Evolutionary conservation across 2,113 vertebrate species (phyloP).

Genomic region (Halcyon senegalensis): DNA sequence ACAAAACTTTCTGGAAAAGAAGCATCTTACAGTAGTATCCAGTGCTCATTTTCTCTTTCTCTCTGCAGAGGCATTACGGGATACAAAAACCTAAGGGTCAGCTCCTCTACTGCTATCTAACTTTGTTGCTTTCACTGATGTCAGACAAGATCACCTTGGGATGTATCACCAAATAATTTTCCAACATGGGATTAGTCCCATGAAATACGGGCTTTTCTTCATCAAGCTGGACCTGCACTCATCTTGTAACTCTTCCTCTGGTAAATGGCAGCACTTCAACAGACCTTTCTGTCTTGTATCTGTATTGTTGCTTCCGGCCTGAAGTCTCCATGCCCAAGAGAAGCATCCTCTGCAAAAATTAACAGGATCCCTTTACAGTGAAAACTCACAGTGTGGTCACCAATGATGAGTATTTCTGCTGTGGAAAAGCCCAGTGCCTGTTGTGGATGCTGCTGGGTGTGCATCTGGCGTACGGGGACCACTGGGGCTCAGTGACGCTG

Average conservation of each 20-base stretch:
- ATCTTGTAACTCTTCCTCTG: not conserved
- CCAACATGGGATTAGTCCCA: not conserved
- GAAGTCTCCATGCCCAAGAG: not conserved
- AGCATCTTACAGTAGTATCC: not conserved
- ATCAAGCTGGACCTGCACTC: not conserved
- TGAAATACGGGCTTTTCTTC: not conserved
- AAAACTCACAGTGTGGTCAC: rapidly evolving
- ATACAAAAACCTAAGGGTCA: not conserved
- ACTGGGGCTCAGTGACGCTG: not conserved
- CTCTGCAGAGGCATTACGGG: not conserved
- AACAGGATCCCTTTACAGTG: not conserved
- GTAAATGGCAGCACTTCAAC: not conserved
- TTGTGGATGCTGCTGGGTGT: not conserved
- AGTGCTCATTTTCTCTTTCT: not conserved
- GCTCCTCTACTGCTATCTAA: not conserved
- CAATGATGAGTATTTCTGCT: not conserved
- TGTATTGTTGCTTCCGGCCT: not conserved
- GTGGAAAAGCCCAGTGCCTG: not conserved
- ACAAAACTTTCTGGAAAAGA: not conserved
- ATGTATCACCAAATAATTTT: not conserved
- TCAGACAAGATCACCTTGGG: not conserved
- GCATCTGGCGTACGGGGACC: rapidly evolving
- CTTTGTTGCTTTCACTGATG: not conserved
- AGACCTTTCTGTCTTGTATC: not conserved
- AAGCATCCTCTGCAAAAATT: not conserved